A percentile compares a stretch with the other conserved stretches of the same genome.
phyloP scores from a whole-genome alignment of 1,140 invertebrate genomes.

The Samia ricini region DNA sequence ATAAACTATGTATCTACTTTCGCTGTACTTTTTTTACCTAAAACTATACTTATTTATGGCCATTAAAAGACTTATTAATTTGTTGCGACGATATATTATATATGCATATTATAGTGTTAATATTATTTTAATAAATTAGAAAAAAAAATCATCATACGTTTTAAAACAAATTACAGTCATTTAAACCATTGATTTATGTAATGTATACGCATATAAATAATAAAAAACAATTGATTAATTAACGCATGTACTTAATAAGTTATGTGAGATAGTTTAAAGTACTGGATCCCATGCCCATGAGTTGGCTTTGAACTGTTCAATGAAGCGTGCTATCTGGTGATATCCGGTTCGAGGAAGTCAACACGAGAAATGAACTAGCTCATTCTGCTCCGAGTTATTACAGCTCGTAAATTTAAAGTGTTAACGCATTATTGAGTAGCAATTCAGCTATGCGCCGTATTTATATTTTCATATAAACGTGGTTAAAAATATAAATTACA shows the following conservation, averaged over 20 bases:
- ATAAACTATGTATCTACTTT: no score
- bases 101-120: no score
- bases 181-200: no score
- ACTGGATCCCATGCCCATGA: constrained; percentile 14
- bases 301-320: constrained; percentile 24
- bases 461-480: background rate
- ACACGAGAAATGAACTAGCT: constrained; percentile 47
- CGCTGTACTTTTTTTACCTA: no score
- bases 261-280: background rate
- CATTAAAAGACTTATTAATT: no score
- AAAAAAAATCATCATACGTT: no score
- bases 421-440: background rate
- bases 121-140: no score
- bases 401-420: background rate
- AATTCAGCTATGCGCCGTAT: background rate
- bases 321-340: constrained; percentile 34
- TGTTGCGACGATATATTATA: no score
- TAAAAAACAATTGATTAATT: background rate
- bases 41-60: no score
- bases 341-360: constrained; percentile 50
- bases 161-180: no score
- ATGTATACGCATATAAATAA: background rate
- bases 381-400: constrained; percentile 32
- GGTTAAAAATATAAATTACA: background rate
- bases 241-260: background rate